These are phyloP conservation scores for Falco punctatus DNA, from an alignment of 2,113 vertebrate genomes.

Conservation along the genomic window DNA sequence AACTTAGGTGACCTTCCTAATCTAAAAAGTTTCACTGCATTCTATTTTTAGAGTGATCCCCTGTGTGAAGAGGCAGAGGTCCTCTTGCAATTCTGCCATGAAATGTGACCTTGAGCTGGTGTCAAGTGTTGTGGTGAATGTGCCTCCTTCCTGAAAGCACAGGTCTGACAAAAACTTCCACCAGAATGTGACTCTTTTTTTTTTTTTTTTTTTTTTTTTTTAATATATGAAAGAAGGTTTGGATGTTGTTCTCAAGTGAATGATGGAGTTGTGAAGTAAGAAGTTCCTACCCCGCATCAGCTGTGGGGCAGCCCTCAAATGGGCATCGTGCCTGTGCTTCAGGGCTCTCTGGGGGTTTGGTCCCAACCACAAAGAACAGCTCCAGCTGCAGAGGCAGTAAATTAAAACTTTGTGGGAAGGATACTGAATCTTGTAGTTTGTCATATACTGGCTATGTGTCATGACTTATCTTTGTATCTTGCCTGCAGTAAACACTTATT, in stretches of 20 bases:
- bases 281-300: not conserved
- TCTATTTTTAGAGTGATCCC: not conserved
- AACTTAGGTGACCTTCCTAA: not conserved
- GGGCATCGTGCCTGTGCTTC: not conserved
- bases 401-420: not conserved
- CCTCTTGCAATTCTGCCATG: not conserved
- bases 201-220: not conserved
- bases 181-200: not conserved
- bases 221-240: not conserved
- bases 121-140: not conserved
- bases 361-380: not conserved
- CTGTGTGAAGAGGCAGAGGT: not conserved
- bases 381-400: not conserved
- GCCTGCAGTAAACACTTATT: not conserved
- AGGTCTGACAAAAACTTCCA: not conserved
- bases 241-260: not conserved
- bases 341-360: not conserved
- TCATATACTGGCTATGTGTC: not conserved
- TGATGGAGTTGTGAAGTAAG: not conserved
- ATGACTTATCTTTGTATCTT: not conserved
- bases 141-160: not conserved
- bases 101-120: not conserved
- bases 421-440: not conserved
- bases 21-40: not conserved
- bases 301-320: not conserved